Evolutionary conservation across 2,888 invertebrate genomes (phyloP), one percentile per base, ranked within the genome.

Genomic region (Drosophila kokeensis): DNA sequence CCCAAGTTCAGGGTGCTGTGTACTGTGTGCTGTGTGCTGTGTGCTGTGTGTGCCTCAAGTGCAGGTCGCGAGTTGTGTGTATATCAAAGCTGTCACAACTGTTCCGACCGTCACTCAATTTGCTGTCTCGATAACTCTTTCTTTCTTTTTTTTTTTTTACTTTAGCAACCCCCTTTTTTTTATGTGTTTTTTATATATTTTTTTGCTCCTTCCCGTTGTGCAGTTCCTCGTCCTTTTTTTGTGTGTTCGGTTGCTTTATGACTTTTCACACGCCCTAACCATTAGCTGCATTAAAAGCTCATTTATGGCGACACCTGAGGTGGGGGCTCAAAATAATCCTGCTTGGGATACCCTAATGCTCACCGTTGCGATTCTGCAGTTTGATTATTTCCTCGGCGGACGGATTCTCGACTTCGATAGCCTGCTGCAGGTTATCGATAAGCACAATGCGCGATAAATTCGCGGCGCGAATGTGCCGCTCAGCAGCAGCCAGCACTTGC

Each of bases 331-430:
- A 34, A 32, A 48, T 42, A 57, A 45, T 42, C 18, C 13, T 38
- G n/a, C 27, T 52, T 10, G 34, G 8, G n/a, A 18, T 24, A 45
- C 10, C 29, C 50, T 27, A 13, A 13, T 13, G 72, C 94, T 92
- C 92, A 96, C 96, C 96, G 94, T 95, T 94, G 90, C 96, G 94
- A 82, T 96, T 95, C 83, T 96, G 95, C 58, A 96, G 94, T 49
- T 94, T 91, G 89, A 96, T 96, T 65, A 95, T 95, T 87, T 95
- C 94, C 68, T 95, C 95, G 21, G 95, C 93, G 4, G 95, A 94
- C 53, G 97, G 97, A 93, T 97, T 97, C 93, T 97, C 97, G 75
- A 95, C 95, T 81, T 97, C 95, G 73, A 97, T 97, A 55, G 96
- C 96, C 85, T 94, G 94, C 92, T 97, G 97, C 59, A 98, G 92